phyloP scores from a whole-genome alignment of 1,140 invertebrate species.

The Penaeus chinensis region DNA sequence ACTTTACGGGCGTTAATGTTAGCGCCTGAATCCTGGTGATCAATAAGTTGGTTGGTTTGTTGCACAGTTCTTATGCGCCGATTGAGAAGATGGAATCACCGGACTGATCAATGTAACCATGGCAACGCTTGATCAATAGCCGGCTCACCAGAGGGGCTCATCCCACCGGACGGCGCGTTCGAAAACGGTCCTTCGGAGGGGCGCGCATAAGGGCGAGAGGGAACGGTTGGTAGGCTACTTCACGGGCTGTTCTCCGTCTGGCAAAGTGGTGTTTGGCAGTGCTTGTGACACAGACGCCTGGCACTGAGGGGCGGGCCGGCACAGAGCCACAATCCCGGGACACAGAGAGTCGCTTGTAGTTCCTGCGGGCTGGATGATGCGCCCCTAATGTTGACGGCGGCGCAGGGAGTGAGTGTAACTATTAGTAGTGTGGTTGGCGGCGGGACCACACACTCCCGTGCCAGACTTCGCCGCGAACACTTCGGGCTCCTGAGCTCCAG shows the following conservation, averaged over 20 bases:
- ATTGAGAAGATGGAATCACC: constrained; percentile 58
- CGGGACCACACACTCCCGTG: constrained; percentile 51
- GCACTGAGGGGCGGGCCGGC: not conserved
- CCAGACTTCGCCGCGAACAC: constrained; percentile 37
- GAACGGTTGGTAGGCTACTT: not conserved
- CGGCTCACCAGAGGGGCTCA: constrained; percentile 33
- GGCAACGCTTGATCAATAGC: constrained; percentile 57
- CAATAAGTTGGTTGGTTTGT: constrained; percentile 59
- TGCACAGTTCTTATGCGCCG: constrained; percentile 61
- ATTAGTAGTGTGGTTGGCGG: constrained; percentile 56
- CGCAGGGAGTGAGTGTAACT: constrained; percentile 57
- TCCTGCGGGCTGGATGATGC: not conserved
- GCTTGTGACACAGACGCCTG: constrained; percentile 24
- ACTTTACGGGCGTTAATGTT: constrained; percentile 51
- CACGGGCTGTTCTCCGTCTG: constrained; percentile 42
- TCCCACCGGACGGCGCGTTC: not conserved
- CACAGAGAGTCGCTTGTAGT: constrained; percentile 32
- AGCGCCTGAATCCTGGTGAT: constrained; percentile 45
- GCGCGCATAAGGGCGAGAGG: not conserved
- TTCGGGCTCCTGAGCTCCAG: too few relatives aligned
- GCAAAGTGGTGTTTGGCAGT: constrained; percentile 58
- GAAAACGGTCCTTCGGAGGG: not conserved
- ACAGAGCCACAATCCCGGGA: not conserved
- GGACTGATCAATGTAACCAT: constrained; percentile 57
- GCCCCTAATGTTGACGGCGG: constrained; percentile 28